Base-by-base conservation (phyloP, 1,140 invertebrate genomes). In the Pseudomyrmex pallidus region DNA sequence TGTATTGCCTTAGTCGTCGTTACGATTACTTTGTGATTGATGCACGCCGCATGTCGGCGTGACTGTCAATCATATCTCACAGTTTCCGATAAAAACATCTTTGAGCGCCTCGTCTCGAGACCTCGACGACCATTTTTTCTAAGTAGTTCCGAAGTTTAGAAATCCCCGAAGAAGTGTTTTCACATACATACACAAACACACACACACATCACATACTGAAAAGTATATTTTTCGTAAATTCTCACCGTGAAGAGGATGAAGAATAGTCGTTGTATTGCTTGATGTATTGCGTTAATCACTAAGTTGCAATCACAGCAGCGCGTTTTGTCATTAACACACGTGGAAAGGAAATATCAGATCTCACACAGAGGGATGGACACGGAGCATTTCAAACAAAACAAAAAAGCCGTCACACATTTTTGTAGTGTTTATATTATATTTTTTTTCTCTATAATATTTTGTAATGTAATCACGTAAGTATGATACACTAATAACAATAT, bases 1-100 rank as follows among this genome's bases (percentile, higher is more conserved):
- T 50, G 57, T 78, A 80, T 86, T 89, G 87, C 87, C 87, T 89
- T 89, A 88, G 73, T 70, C 67, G 76, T 80, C 76, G 20, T 78
- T 80, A 61, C 15, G 66, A 72, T 80, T 80, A 22, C 35, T 61
- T 80, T 54, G 54, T 52, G 64, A 66, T 22, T 48, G 7, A 10
- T 59, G 15, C 57, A n/a, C 15, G 35, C 13, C 35, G 35, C 35
- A 57, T 22, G 48, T 17, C 44, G 22, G 17, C 48, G 61, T 44
- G 15, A 70, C 20, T 59, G 17, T 68, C 54, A 59, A 25, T 15
- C 12, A 20, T 17, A 20, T 57, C 50, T 68, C 50, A 44, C 44
- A n/a, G 54, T n/a, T 35, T 59, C 12, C n/a, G 72, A 70, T 17
- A 12, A 20, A 13, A 78, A 8, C 12, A 57, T 68, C 50, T 22